These are phyloP conservation scores for Sterrhoptilus dennistouni DNA, from an alignment of 2,113 vertebrate genomes.

Conservation along the genomic window DNA sequence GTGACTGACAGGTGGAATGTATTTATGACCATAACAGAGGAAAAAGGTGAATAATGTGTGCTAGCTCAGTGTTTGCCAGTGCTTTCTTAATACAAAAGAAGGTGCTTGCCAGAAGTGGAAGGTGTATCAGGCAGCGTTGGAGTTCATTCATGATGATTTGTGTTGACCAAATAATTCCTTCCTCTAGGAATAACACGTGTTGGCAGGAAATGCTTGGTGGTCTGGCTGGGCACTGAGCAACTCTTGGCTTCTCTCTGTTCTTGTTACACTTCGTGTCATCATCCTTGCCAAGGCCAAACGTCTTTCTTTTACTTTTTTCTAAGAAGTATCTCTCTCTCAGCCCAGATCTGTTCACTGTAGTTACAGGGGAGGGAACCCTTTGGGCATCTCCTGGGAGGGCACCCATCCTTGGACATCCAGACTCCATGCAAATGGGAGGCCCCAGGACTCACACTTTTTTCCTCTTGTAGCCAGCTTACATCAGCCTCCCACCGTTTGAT, in stretches of 20 bases:
- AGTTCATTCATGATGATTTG: constrained; percentile 29
- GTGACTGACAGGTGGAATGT: background rate
- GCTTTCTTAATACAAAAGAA: background rate
- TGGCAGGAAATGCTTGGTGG: constrained; percentile 26
- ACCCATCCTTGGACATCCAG: background rate
- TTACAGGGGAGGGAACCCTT: background rate
- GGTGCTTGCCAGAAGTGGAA: constrained; percentile 7
- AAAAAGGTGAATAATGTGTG: background rate
- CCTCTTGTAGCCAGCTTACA: background rate
- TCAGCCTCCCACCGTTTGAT: background rate
- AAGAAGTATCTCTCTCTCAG: background rate
- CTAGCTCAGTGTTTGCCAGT: background rate
- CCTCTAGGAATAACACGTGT: background rate
- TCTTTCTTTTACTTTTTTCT: background rate
- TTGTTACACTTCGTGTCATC: background rate
- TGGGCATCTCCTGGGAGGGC: background rate
- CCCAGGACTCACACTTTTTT: background rate
- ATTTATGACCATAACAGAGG: background rate
- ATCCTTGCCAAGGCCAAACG: background rate
- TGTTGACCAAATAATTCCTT: background rate
- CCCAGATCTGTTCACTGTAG: background rate
- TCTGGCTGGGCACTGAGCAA: constrained; percentile 33
- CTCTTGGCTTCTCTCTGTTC: constrained; percentile 9
- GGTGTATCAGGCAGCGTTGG: background rate
- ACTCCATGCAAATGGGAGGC: background rate